Evolutionary conservation across 2,888 invertebrate genomes (phyloP).

Genomic region (Drosophila mulleri): DNA sequence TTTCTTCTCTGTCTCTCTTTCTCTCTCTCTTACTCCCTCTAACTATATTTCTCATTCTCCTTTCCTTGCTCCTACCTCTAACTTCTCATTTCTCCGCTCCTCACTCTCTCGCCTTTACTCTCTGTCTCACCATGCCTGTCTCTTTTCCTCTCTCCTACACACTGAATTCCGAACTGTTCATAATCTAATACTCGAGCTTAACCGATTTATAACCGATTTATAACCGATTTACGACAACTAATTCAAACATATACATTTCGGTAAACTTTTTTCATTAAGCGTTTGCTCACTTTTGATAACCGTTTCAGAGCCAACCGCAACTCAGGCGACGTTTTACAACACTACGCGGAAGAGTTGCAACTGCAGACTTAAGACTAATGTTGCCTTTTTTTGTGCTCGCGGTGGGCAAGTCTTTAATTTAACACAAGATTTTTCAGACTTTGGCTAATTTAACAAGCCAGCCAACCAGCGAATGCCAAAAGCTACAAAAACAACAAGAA

Average conservation of each 20-base stretch:
- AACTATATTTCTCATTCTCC: neutral
- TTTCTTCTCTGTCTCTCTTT: neutral
- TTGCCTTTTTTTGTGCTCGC: constrained; percentile 7
- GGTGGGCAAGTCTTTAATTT: constrained; percentile 52
- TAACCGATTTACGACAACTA: too few species aligned
- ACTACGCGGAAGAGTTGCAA: neutral
- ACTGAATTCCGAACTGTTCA: neutral
- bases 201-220: neutral
- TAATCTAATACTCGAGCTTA: neutral
- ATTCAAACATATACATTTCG: too few species aligned
- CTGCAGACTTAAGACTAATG: constrained; percentile 20
- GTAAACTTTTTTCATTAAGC: too few species aligned
- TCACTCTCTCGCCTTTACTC: neutral
- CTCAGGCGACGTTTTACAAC: neutral
- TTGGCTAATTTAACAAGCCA: constrained; percentile 67
- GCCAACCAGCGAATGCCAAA: constrained; percentile 49
- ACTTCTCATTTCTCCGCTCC: neutral
- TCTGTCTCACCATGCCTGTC: neutral
- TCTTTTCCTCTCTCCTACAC: neutral
- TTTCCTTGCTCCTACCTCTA: neutral
- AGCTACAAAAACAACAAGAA: constrained; percentile 25
- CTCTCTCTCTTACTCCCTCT: neutral
- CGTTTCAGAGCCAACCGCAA: neutral
- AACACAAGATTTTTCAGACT: constrained; percentile 47
- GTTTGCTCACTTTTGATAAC: neutral